These are phyloP conservation scores for Oxyura jamaicensis DNA, from an alignment of 2,113 vertebrate species.

Conservation along the genomic window DNA sequence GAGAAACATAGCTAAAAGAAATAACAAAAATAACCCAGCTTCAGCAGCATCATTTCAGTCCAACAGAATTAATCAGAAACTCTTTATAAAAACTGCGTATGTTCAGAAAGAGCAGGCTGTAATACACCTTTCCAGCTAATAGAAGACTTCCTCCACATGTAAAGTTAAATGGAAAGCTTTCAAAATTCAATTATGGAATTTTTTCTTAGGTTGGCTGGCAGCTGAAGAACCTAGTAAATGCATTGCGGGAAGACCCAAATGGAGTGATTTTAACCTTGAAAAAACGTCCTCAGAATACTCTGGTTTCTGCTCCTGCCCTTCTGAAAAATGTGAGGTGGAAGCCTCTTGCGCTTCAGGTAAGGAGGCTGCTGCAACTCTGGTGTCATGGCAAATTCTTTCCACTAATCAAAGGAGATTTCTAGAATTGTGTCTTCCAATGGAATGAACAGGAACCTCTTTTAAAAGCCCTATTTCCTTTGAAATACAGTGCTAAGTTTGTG, in stretches of 20 bases:
- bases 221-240: constrained; percentile 90
- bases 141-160: not conserved
- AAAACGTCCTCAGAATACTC: constrained; percentile 88
- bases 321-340: constrained; percentile 92
- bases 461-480: not conserved
- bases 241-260: constrained; percentile 88
- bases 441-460: not conserved
- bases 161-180: constrained; percentile 2
- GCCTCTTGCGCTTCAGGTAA: constrained; percentile 88
- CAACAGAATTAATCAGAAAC: not conserved
- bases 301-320: constrained; percentile 88
- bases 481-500: not conserved
- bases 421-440: not conserved
- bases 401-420: not conserved
- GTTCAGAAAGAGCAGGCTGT: not conserved
- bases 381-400: not conserved
- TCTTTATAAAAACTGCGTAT: not conserved
- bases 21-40: not conserved
- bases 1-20: not conserved
- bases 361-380: not conserved
- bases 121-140: not conserved
- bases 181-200: constrained; percentile 34
- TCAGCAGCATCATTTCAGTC: not conserved
- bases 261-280: constrained; percentile 91
- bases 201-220: constrained; percentile 89